Conservation (phyloP, 2,797 vertebrate genomes). For the Rhinella marina region DNA sequence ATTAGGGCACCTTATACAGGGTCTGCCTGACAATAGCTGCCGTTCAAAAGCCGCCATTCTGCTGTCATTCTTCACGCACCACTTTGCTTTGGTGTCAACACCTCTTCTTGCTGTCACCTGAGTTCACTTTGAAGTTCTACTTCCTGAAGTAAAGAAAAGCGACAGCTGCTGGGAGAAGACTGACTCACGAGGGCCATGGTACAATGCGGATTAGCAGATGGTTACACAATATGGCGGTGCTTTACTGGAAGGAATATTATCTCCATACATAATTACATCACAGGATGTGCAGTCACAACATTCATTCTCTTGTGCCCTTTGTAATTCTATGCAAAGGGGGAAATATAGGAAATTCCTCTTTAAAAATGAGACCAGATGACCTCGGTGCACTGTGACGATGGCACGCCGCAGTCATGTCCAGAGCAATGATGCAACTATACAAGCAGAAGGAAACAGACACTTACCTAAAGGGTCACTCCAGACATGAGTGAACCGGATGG, state of each 20-base stretch:
- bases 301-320: background rate
- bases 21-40: background rate
- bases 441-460: background rate
- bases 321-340: background rate
- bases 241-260: background rate
- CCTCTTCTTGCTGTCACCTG: background rate
- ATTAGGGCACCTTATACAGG: background rate
- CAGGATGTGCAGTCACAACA: background rate
- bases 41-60: background rate
- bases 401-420: background rate
- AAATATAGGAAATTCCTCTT: background rate
- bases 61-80: background rate
- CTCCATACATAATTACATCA: background rate
- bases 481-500: too few species aligned
- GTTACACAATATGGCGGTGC: background rate
- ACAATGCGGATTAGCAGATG: background rate
- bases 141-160: background rate
- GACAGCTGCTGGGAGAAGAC: background rate
- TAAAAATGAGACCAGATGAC: background rate
- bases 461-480: too few species aligned
- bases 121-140: background rate
- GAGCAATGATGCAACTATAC: background rate
- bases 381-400: background rate
- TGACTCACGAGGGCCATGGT: background rate
- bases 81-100: background rate